These are phyloP conservation scores for Ostrea denselamellosa DNA, from an alignment of 1,140 invertebrate genomes.

Conservation along the genomic window DNA sequence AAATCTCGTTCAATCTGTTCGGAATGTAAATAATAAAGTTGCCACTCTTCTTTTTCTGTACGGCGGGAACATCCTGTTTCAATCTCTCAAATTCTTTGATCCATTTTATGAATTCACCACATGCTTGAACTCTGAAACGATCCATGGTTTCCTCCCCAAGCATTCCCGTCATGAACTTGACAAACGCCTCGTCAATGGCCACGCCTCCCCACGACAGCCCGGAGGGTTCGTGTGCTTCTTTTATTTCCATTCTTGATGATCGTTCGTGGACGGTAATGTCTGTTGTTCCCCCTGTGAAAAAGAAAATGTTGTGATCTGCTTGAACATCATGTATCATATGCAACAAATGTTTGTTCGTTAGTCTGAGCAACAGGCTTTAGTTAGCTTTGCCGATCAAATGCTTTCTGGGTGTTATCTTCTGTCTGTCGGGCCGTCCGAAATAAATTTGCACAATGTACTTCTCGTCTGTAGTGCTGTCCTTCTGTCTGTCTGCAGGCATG, in stretches of 20 bases:
- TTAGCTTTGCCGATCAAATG: too few species aligned
- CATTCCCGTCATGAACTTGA: background rate
- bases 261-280: slow-evolving; percentile 4
- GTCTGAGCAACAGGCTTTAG: too few species aligned
- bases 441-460: too few species aligned
- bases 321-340: too few species aligned
- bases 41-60: background rate
- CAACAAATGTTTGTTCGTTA: too few species aligned
- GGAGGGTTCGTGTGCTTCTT: background rate
- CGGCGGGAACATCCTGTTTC: background rate
- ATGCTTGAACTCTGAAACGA: slow-evolving; percentile 17
- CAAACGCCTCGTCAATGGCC: background rate
- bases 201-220: background rate
- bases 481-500: too few species aligned
- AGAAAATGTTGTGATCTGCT: background rate
- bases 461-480: too few species aligned
- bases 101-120: slow-evolving; percentile 15
- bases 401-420: too few species aligned
- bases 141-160: background rate
- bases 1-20: slow-evolving; percentile 13
- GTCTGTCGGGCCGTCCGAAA: too few species aligned
- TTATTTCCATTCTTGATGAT: slow-evolving; percentile 11
- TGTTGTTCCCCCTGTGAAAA: background rate
- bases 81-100: slow-evolving; percentile 11
- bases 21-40: background rate